Evolutionary conservation across 2,113 vertebrate species (phyloP).

Genomic region (Syrmaticus mikado): DNA sequence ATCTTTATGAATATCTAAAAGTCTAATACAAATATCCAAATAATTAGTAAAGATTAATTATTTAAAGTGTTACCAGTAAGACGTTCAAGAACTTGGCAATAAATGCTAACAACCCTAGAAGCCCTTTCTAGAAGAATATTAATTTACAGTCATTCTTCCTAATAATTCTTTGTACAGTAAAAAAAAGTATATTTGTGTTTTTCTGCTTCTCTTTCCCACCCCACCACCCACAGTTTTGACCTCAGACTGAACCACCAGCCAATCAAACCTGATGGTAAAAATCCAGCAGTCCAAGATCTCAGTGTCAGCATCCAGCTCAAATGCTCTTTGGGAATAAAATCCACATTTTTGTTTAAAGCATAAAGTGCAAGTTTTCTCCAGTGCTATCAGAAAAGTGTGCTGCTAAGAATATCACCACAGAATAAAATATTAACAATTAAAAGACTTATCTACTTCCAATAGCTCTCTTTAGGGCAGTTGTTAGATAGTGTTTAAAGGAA

Average conservation of each 20-base stretch:
- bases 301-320: conserved; percentile 16
- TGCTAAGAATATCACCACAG: conserved; percentile 33
- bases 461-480: neutral
- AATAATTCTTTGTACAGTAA: conserved; percentile 54
- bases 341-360: conserved; percentile 48
- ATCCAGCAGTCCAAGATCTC: neutral
- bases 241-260: conserved; percentile 24
- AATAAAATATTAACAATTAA: conserved; percentile 30
- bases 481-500: conserved; percentile 41
- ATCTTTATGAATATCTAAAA: conserved; percentile 47
- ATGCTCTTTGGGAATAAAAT: conserved; percentile 71
- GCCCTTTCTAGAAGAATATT: conserved; percentile 67
- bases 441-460: neutral
- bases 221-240: conserved; percentile 18
- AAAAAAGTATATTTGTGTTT: conserved; percentile 34
- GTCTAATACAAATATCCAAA: conserved; percentile 61
- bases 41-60: conserved; percentile 43
- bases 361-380: conserved; percentile 71
- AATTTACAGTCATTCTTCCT: conserved; percentile 46
- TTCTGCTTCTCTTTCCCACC: conserved; percentile 33
- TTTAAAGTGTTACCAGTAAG: conserved; percentile 58
- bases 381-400: conserved; percentile 41
- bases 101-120: conserved; percentile 38
- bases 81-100: conserved; percentile 52
- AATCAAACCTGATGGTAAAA: conserved; percentile 18